phyloP scores from a whole-genome alignment of 2,113 vertebrate genomes.

The Microcebus griseorufus region DNA sequence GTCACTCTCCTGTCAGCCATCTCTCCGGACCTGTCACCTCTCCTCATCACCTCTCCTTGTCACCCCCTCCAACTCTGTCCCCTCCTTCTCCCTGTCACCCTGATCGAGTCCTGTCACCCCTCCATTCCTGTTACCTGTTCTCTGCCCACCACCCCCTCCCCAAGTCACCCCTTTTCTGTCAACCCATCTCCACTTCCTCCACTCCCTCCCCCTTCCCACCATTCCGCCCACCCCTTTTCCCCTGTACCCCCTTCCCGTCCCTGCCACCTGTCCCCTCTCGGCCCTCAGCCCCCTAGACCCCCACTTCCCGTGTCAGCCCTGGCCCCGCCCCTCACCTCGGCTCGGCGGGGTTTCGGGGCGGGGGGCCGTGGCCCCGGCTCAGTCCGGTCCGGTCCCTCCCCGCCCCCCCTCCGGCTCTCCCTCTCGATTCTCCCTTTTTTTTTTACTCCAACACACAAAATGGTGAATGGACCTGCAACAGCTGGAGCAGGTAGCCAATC shows the following conservation, averaged over 20 bases:
- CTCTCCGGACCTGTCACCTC: slow-evolving; percentile 65
- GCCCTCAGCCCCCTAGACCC: slow-evolving; percentile 44
- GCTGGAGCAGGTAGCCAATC: slow-evolving; percentile 92
- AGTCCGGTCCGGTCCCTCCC: slow-evolving; percentile 77
- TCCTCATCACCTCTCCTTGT: slow-evolving; percentile 64
- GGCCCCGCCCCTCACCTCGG: slow-evolving; percentile 73
- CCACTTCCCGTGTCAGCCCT: slow-evolving; percentile 47
- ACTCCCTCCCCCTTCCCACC: slow-evolving; percentile 49
- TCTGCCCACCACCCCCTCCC: slow-evolving; percentile 31
- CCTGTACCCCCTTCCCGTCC: slow-evolving; percentile 52
- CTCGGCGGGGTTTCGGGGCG: slow-evolving; percentile 74
- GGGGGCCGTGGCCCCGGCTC: slow-evolving; percentile 72
- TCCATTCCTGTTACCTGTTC: slow-evolving; percentile 53
- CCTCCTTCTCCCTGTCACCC: slow-evolving; percentile 62
- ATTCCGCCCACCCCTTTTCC: slow-evolving; percentile 57
- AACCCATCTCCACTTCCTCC: slow-evolving; percentile 53
- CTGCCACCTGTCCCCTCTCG: slow-evolving; percentile 75
- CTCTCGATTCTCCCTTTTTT: slow-evolving; percentile 83
- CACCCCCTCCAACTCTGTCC: slow-evolving; percentile 68
- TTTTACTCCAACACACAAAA: slow-evolving; percentile 98
- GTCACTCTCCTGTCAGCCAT: slow-evolving; percentile 55
- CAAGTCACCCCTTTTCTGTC: slow-evolving; percentile 25
- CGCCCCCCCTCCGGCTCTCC: slow-evolving; percentile 80
- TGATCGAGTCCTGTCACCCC: slow-evolving; percentile 54
- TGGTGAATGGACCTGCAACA: slow-evolving; percentile 99